Evolutionary conservation across 2,113 vertebrate genomes (phyloP), one percentile per base, ranked within the genome.

Genomic region (Catharus minimus): DNA sequence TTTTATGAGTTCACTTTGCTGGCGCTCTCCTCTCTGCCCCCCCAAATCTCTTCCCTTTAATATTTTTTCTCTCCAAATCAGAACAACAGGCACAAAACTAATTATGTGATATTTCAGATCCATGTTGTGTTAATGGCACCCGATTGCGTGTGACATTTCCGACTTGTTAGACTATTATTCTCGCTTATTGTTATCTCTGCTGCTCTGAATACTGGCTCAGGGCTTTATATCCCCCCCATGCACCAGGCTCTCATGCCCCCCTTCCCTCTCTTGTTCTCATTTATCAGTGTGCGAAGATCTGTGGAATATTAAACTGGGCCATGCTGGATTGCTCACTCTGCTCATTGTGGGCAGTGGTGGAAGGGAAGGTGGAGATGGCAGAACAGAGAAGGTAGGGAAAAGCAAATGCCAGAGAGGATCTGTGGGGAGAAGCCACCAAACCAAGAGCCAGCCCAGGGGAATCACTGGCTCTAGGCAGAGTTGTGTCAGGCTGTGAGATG

Each of bases 51-150:
- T 95, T 92, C 75, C 67, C 78, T 96, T 94, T 94, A 93, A 92
- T 89, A 92, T 93, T 96, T 95, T 92, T 92, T 90, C 95, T 90
- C 78, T 96, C 82, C 95, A 92, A 93, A 96, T 97, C 96, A 93
- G 87, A 96, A 97, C 95, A 98, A 97, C 97, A 97, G 97, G 92
- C 69, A 95, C 94, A 53, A 86, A 96, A 96, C 97, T 97, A 97
- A 97, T 98, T 98, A 96, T 94, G 95, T 96, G 97, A 96, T 96
- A 97, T 96, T 97, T 98, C 96, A 97, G 96, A 97, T 97, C 96
- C 96, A 92, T 95, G 91, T 97, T 95, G 96, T 96, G 96, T 96
- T 97, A 97, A 97, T 97, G 95, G 96, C 96, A 95, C 91, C 82
- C 69, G 92, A 96, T 92, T 90, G 71, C 11, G 52, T 91, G 96